Percentiles rank a stretch among this genome's conserved stretches.
These are phyloP conservation scores for Octopus sinensis DNA, from an alignment of 1,140 invertebrate species.

Conservation along the genomic window DNA sequence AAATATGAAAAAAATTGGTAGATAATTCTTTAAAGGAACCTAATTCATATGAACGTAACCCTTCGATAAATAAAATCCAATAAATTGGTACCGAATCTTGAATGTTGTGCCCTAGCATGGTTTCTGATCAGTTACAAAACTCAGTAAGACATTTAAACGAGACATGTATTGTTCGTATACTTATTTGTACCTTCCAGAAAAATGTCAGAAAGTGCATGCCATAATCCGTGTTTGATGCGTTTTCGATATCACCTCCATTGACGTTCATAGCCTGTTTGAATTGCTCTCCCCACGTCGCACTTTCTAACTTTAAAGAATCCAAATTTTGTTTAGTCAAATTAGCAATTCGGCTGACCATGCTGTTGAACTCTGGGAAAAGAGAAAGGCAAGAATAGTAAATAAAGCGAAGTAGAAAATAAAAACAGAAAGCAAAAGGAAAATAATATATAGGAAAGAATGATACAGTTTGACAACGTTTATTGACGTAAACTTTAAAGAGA, in stretches of 20 bases:
- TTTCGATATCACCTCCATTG: slow-evolving; percentile 66
- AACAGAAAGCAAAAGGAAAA: too few species aligned
- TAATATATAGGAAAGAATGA: too few species aligned
- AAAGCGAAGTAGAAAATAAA: background rate
- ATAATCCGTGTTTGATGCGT: slow-evolving; percentile 62
- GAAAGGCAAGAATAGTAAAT: background rate
- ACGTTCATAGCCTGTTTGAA: slow-evolving; percentile 66
- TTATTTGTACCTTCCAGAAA: slow-evolving; percentile 45
- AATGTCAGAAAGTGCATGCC: slow-evolving; percentile 55
- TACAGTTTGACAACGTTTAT: too few species aligned
- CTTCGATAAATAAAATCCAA: too few species aligned
- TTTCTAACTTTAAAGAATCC: slow-evolving; percentile 63
- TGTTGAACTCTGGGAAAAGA: slow-evolving; percentile 62
- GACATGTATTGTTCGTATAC: background rate
- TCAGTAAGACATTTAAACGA: background rate
- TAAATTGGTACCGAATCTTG: too few species aligned
- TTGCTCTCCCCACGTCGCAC: slow-evolving; percentile 64
- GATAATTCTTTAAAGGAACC: too few species aligned
- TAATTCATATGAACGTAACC: too few species aligned
- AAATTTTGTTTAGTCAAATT: slow-evolving; percentile 65
- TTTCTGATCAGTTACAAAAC: too few species aligned
- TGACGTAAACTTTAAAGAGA: too few species aligned
- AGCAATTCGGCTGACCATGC: slow-evolving; percentile 63
- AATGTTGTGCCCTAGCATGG: too few species aligned
- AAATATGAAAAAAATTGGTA: too few species aligned